phyloP scores from a whole-genome alignment of 2,888 invertebrate species.

The Chesias legatella region DNA sequence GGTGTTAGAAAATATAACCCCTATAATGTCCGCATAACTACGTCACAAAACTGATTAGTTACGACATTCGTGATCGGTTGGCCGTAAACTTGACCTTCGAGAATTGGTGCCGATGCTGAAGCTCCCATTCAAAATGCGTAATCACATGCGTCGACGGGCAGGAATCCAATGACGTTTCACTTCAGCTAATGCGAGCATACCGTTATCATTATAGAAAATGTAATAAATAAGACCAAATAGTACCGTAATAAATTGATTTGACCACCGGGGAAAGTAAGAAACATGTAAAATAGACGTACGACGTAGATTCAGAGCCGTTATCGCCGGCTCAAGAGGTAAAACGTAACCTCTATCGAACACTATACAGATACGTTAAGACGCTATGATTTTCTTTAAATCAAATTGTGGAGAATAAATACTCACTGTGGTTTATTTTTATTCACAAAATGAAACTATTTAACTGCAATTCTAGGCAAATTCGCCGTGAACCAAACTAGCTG shows the following conservation, averaged over 20 bases:
- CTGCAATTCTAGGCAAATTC: conserved; percentile 56
- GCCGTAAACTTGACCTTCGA: conserved; percentile 71
- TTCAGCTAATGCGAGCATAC: conserved; percentile 21
- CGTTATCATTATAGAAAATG: conserved; percentile 6
- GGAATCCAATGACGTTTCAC: conserved; percentile 38
- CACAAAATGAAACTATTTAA: conserved; percentile 57
- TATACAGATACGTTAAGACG: background rate
- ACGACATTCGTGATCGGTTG: conserved; percentile 22
- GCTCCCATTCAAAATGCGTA: conserved; percentile 44
- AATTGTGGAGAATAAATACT: conserved; percentile 40
- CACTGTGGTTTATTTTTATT: conserved; percentile 54
- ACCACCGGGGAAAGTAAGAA: conserved; percentile 16
- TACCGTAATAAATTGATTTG: conserved; percentile 4
- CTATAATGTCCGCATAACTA: conserved; percentile 3
- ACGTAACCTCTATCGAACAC: conserved; percentile 37
- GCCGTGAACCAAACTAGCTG: conserved; percentile 48
- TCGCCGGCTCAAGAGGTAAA: conserved; percentile 48
- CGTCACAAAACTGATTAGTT: conserved; percentile 3
- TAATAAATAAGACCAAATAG: background rate
- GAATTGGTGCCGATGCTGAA: conserved; percentile 40
- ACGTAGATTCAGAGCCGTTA: conserved; percentile 52
- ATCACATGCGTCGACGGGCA: conserved; percentile 51
- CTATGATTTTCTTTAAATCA: background rate
- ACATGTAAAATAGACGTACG: conserved; percentile 43
- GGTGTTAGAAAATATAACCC: conserved; percentile 10